Evolutionary conservation across 2,888 invertebrate genomes (phyloP).

Genomic region (Carpatolechia fugitivella): DNA sequence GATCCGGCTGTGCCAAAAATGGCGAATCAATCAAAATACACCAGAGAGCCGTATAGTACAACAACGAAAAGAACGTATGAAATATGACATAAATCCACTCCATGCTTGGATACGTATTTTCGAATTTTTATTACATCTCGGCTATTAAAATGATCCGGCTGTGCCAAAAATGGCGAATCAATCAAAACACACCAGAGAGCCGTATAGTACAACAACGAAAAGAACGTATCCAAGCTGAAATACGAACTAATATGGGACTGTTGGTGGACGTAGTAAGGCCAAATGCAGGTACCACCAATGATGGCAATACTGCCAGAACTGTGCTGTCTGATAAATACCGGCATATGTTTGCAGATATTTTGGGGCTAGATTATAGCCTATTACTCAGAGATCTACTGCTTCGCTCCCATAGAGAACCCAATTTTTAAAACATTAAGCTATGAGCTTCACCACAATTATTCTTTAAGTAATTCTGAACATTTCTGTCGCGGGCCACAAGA

Average conservation of each 20-base stretch:
- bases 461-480: too few species aligned
- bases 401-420: too few species aligned
- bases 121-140: slow-evolving; percentile 4
- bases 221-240: slow-evolving; percentile 10
- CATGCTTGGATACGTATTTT: slow-evolving; percentile 14
- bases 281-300: slow-evolving; percentile 7
- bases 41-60: background rate
- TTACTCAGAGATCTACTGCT: too few species aligned
- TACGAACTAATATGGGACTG: background rate
- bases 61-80: slow-evolving; percentile 10
- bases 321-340: too few species aligned
- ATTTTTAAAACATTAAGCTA: too few species aligned
- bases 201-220: slow-evolving; percentile 9
- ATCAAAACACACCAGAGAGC: slow-evolving; percentile 1
- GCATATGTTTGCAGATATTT: background rate
- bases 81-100: slow-evolving; percentile 12
- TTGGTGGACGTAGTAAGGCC: slow-evolving; percentile 11
- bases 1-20: too few species aligned
- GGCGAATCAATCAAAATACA: slow-evolving; percentile 10
- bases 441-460: too few species aligned
- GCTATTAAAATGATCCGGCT: too few species aligned
- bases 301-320: slow-evolving; percentile 4
- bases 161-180: slow-evolving; percentile 10
- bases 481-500: too few species aligned
- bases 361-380: too few species aligned